Evolutionary conservation across 2,797 vertebrate genomes (phyloP), one percentile per base, ranked within the genome.

Genomic region (Geotrypetes seraphini): DNA sequence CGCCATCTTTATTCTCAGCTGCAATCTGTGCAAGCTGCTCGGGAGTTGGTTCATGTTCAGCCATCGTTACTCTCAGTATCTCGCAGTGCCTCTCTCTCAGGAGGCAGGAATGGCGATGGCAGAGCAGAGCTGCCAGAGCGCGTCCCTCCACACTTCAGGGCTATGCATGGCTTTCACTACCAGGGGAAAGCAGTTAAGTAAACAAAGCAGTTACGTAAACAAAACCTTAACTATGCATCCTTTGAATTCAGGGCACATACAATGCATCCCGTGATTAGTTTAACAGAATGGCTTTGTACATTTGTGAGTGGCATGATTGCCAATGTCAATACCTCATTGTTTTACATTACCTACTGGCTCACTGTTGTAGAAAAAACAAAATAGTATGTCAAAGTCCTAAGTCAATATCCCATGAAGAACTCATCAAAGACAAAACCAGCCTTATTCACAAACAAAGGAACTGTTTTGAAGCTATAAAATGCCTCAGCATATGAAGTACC

Each of bases 11-110:
- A 0, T 90, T 90, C 52, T 88, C 89, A 0, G 83, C 88, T 1
- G 92, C 92, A 1, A 96, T 81, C 45, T 81, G 88, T 1, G 86
- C 90, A 58, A 97, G 79, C 81, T 97, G 85, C 78, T 99, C 92
- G 0, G 83, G 57, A 1, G 95, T 96, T 1, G 85, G 90, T 16
- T 99, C 95, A 40, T 89, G 88, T 58, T 97, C 95, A 0, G 92
- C 91, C 95, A 96, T 97, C 54, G 50, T 73, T 40, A 3, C 48
- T 22, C 33, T 7, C 16, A 2, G 7, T 3, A 28, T 23, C 13
- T 10, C n/a, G n/a, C n/a, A n/a, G n/a, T n/a, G n/a, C n/a, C n/a
- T n/a, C n/a, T n/a, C n/a, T n/a, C n/a, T n/a, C n/a, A n/a, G n/a
- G n/a, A n/a, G n/a, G n/a, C n/a, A n/a, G n/a, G n/a, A n/a, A n/a